Base-by-base conservation (phyloP, 2,113 vertebrate genomes). In the Salvelinus namaycush region DNA sequence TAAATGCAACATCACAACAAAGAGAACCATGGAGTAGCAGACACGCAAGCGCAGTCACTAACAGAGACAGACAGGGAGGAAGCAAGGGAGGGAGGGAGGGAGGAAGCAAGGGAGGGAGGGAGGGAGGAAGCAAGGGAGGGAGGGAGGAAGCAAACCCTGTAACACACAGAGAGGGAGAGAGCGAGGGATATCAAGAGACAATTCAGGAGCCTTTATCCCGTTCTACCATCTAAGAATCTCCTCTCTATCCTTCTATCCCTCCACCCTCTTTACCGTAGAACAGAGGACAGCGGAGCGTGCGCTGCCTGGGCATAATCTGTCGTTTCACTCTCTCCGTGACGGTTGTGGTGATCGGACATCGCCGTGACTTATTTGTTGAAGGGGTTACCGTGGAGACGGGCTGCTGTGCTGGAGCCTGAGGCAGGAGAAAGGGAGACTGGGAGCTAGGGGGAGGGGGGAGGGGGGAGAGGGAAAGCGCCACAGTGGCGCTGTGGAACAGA, bases 381-480 rank as follows among this genome's bases (percentile, higher is more conserved):
- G 93, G 93, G 93, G 96, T 97, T 96, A 94, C 95, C 93, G 92
- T 96, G 95, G 95, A 95, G 92, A 96, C 94, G 80, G 91, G 83
- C 89, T 80, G 84, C 83, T 89, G 90, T 86, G 78, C 8, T 24
- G 67, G 51, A 81, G 74, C 76, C 70, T 87, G 89, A 89, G 88
- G 89, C 82, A 87, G 70, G 85, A 89, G 85, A 92, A 90, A 85
- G 90, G 92, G 89, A 9, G 34, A 9, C 34, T 39, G 89, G 89
- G 87, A 87, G 89, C 49, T 3, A 13, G 14, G 49, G 4, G 13
- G 13, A 2, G 14, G 84, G 90, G 87, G 85, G 90, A 91, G 89
- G 22, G 24, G 70, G 70, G 26, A 39, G 49, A 74, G 81, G 90
- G 72, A 60, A 54, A 77, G 66, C 22, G 22, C 54, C n/a, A 48